These are phyloP conservation scores for Gorsachius goisagi DNA, from an alignment of 2,113 vertebrate species.

Conservation along the genomic window DNA sequence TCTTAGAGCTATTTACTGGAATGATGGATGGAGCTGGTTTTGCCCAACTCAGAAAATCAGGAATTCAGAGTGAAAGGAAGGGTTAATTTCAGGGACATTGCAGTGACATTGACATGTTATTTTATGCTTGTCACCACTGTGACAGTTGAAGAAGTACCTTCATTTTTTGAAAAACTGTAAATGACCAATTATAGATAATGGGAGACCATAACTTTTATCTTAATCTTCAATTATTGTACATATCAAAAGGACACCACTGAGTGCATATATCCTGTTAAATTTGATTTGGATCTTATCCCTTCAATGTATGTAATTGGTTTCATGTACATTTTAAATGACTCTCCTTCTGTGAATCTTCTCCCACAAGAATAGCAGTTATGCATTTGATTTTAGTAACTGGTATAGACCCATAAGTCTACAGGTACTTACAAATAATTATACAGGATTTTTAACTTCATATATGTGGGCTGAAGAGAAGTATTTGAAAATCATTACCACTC, in stretches of 20 bases:
- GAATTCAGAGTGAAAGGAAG: neutral
- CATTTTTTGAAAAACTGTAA: constrained; percentile 4
- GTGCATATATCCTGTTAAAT: constrained; percentile 11
- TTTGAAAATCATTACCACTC: constrained; percentile 12
- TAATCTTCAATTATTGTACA: constrained; percentile 44
- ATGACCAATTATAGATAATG: constrained; percentile 62
- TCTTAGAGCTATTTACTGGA: neutral
- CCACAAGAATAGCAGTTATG: constrained; percentile 41
- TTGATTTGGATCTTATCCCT: constrained; percentile 48
- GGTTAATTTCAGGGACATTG: neutral
- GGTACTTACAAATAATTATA: constrained; percentile 15
- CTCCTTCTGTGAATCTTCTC: constrained; percentile 26
- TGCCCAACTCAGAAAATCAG: neutral
- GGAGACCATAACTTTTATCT: constrained; percentile 37
- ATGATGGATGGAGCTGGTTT: neutral
- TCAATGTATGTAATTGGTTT: constrained; percentile 51
- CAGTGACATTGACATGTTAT: neutral
- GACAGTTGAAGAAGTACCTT: constrained; percentile 8
- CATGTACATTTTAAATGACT: constrained; percentile 43
- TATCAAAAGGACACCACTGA: constrained; percentile 9
- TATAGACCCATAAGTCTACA: neutral
- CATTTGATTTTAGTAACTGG: constrained; percentile 26
- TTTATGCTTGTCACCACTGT: constrained; percentile 8
- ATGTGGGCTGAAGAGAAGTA: neutral
- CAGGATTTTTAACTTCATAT: neutral